Percentiles rank a stretch among this genome's conserved stretches.
Evolutionary conservation across 2,797 vertebrate genomes (phyloP).

Genomic region (Rhyacichthys aspro): DNA sequence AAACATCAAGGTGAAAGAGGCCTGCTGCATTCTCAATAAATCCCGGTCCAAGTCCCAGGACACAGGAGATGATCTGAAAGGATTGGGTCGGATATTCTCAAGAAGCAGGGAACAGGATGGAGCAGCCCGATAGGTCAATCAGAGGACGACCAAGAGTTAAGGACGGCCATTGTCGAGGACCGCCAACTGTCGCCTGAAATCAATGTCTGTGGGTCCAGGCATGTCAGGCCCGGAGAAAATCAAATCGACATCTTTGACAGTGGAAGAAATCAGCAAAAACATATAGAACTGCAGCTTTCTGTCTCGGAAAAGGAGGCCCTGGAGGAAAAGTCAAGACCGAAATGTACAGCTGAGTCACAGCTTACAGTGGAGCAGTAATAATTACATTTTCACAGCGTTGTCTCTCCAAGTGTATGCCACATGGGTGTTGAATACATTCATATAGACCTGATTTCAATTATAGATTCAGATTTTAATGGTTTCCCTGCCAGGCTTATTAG

Average conservation of each 20-base stretch:
- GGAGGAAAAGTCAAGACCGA: conserved; percentile 1
- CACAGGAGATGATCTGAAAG: conserved; percentile 24
- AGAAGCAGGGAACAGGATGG: conserved; percentile 25
- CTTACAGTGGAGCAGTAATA: conserved; percentile 4
- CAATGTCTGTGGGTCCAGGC: conserved; percentile 20
- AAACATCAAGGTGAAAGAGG: conserved; percentile 56
- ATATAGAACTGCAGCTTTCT: conserved; percentile 10
- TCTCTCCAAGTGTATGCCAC: conserved; percentile 1
- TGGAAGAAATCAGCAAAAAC: too few relatives aligned
- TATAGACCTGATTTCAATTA: conserved; percentile 8
- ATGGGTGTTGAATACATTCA: conserved; percentile 13
- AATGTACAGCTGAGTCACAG: conserved; percentile 16
- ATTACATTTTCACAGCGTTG: conserved; percentile 5
- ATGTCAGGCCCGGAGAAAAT: conserved; percentile 13
- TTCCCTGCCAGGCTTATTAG: conserved; percentile 6
- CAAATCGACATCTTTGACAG: conserved; percentile 4
- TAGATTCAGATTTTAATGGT: conserved; percentile 8
- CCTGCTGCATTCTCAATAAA: conserved; percentile 43
- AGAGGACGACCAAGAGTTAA: conserved; percentile 26
- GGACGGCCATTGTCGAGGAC: conserved; percentile 37
- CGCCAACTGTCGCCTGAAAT: conserved; percentile 33
- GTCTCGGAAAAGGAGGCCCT: neutral
- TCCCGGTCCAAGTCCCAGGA: conserved; percentile 32
- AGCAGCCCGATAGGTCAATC: conserved; percentile 41
- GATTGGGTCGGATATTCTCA: conserved; percentile 32